Percentiles rank a stretch among this genome's conserved stretches.
Evolutionary conservation across 2,888 invertebrate species (phyloP).

Genomic region (Branchipolynoe longqiensis): DNA sequence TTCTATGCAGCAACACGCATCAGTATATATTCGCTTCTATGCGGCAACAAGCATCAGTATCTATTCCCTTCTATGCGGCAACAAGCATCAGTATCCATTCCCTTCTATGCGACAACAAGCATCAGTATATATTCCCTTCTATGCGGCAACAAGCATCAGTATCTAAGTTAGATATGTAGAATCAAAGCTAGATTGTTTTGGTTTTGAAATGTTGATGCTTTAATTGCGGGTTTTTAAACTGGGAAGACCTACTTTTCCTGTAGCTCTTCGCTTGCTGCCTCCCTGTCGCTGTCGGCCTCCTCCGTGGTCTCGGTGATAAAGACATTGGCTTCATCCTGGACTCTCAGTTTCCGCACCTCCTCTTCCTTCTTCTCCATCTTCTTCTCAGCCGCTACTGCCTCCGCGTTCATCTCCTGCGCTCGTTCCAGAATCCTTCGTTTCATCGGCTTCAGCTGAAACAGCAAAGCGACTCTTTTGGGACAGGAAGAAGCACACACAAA

Average conservation of each 20-base stretch:
- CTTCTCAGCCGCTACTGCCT: constrained; percentile 67
- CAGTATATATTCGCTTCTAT: too few species aligned
- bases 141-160: too few species aligned
- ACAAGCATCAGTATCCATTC: too few species aligned
- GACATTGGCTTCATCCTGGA: constrained; percentile 39
- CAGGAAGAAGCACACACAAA: too few species aligned
- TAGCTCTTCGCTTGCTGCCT: constrained; percentile 10
- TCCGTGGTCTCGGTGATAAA: constrained; percentile 60
- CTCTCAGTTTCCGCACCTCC: constrained; percentile 15
- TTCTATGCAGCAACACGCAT: too few species aligned
- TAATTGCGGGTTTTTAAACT: background rate
- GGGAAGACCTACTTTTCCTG: background rate
- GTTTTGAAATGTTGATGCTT: background rate
- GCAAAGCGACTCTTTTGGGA: too few species aligned
- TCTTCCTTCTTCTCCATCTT: constrained; percentile 60
- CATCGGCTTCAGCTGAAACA: constrained; percentile 72
- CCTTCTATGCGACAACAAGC: too few species aligned
- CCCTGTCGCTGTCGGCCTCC: constrained; percentile 48
- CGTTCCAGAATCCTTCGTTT: constrained; percentile 72
- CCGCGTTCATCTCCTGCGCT: constrained; percentile 73
- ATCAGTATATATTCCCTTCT: too few species aligned
- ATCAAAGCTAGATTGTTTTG: too few species aligned
- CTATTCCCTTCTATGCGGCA: too few species aligned
- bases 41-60: too few species aligned
- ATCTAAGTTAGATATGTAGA: too few species aligned